Evolutionary conservation across 2,113 vertebrate genomes (phyloP).

Genomic region (Lynx canadensis): DNA sequence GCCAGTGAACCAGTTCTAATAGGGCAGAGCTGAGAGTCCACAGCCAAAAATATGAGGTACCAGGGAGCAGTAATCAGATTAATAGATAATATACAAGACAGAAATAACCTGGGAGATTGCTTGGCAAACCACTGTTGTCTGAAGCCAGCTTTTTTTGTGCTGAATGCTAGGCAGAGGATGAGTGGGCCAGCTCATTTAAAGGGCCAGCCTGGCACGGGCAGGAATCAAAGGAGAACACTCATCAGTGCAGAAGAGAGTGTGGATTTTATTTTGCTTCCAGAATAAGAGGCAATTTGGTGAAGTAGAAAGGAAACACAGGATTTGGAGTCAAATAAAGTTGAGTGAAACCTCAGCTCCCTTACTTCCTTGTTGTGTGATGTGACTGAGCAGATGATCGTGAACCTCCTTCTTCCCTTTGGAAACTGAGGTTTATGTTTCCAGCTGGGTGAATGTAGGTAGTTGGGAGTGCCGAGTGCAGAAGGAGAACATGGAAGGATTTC

Average conservation of each 20-base stretch:
- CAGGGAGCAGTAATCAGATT: conserved; percentile 54
- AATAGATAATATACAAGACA: conserved; percentile 56
- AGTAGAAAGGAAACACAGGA: neutral
- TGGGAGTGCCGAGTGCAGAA: neutral
- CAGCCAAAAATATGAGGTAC: conserved; percentile 30
- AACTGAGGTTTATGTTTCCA: neutral
- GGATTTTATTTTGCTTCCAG: neutral
- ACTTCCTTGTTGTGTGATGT: accelerated
- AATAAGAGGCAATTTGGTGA: neutral
- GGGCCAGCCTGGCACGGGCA: neutral
- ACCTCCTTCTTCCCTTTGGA: neutral
- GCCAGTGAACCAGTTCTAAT: neutral
- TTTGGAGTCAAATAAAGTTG: neutral
- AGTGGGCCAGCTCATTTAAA: conserved; percentile 39
- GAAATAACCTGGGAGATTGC: conserved; percentile 49
- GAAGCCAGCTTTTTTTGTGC: conserved; percentile 41
- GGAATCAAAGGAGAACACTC: neutral
- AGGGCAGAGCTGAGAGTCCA: neutral
- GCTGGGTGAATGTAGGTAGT: too few relatives aligned
- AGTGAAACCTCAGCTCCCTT: neutral
- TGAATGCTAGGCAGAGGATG: conserved; percentile 6
- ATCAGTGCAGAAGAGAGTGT: neutral
- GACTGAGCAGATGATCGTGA: neutral
- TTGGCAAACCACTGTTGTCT: conserved; percentile 47
- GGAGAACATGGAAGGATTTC: neutral